Evolutionary conservation across 2,797 vertebrate genomes (phyloP).

Genomic region (Intellagama lesueurii): DNA sequence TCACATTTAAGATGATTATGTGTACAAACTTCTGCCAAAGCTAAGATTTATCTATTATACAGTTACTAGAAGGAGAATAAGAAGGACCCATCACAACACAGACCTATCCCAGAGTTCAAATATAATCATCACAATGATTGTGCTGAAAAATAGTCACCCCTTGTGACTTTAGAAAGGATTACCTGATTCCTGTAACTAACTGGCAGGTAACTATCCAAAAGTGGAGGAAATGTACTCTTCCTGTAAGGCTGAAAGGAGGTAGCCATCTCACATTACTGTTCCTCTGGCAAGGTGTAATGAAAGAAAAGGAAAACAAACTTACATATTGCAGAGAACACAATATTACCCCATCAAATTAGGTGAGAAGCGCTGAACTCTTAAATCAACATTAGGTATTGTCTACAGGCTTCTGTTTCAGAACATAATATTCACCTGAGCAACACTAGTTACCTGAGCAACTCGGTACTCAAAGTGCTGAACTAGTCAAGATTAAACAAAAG

Average conservation of each 20-base stretch:
- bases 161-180: rapidly evolving
- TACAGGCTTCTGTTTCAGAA: constrained; percentile 19
- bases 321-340: not conserved
- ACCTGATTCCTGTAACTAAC: not conserved
- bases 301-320: not conserved
- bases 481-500: not conserved
- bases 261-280: not conserved
- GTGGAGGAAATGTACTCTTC: constrained; percentile 9
- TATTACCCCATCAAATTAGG: not conserved
- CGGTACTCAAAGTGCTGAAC: constrained; percentile 1
- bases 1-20: rapidly evolving
- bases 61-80: not conserved
- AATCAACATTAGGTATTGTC: constrained; percentile 18
- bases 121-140: not conserved
- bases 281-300: not conserved
- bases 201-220: not conserved
- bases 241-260: constrained; percentile 17
- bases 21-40: not conserved
- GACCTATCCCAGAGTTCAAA: not conserved
- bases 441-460: constrained; percentile 31
- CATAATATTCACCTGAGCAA: constrained; percentile 8
- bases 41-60: not conserved
- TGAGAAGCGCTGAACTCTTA: constrained; percentile 9
- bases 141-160: not conserved
- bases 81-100: not conserved